Evolutionary conservation across 1,140 invertebrate genomes (phyloP).

Genomic region (Trichomalopsis sarcophagae): DNA sequence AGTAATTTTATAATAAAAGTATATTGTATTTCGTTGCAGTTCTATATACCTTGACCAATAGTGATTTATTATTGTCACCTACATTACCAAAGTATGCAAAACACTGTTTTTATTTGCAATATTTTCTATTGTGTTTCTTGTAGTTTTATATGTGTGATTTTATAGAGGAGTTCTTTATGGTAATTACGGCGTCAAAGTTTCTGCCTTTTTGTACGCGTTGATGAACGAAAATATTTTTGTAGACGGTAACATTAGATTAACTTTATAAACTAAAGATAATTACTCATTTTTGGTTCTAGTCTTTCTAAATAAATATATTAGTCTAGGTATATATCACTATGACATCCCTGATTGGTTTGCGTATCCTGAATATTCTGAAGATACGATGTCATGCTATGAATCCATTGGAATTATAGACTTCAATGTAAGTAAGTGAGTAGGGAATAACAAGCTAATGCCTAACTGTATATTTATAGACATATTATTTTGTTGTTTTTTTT

Average conservation of each 20-base stretch:
- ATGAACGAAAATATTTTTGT: slow-evolving; percentile 23
- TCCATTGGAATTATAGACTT: not conserved
- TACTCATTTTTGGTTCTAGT: not conserved
- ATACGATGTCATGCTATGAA: not conserved
- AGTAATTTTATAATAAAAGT: not conserved
- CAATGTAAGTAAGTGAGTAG: not conserved
- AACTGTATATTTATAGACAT: not conserved
- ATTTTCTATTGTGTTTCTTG: not conserved
- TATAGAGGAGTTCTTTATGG: slow-evolving; percentile 16
- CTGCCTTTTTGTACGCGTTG: not conserved
- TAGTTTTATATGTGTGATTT: not conserved
- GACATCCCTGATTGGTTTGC: not conserved
- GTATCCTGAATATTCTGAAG: not conserved
- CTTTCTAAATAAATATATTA: not conserved
- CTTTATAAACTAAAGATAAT: not conserved
- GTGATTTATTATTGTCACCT: not conserved
- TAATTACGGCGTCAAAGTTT: slow-evolving; percentile 17
- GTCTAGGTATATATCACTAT: not conserved
- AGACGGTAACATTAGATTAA: not conserved
- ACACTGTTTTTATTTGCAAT: not conserved
- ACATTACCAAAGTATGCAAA: slow-evolving; percentile 1
- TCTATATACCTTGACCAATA: not conserved
- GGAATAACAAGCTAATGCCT: not conserved
- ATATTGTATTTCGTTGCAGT: slow-evolving; percentile 9
- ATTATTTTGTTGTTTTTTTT: not conserved